Percentiles rank a stretch among this genome's conserved stretches.
phyloP scores from a whole-genome alignment of 2,888 invertebrate species.

The Chloroclystis v-ata region DNA sequence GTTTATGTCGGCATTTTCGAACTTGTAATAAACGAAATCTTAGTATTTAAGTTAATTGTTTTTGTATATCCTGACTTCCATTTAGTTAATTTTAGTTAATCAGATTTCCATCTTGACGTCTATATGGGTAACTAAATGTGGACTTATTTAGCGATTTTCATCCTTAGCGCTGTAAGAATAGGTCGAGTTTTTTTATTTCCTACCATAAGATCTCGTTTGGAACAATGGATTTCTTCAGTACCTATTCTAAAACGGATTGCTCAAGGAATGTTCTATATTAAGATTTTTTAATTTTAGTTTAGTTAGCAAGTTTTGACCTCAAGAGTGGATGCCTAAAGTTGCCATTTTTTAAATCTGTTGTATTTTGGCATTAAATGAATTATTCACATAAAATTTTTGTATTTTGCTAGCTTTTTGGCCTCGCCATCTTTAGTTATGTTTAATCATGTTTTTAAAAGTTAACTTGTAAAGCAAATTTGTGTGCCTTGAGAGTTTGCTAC shows the following conservation, averaged over 20 bases:
- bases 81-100: conserved; percentile 47
- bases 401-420: conserved; percentile 1
- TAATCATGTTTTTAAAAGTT: conserved; percentile 40
- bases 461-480: conserved; percentile 39
- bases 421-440: conserved; percentile 24
- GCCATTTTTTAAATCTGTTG: conserved; percentile 24
- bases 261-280: conserved; percentile 57
- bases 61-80: conserved; percentile 39
- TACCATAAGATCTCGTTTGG: conserved; percentile 50
- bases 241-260: conserved; percentile 43
- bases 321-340: conserved; percentile 16
- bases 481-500: conserved; percentile 61
- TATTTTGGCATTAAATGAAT: conserved; percentile 16
- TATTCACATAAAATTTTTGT: conserved; percentile 13
- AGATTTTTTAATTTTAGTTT: conserved; percentile 24
- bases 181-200: conserved; percentile 41
- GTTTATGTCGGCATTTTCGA: conserved; percentile 15
- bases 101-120: conserved; percentile 28
- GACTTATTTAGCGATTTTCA: conserved; percentile 35
- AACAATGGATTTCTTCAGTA: conserved; percentile 60
- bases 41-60: conserved; percentile 39
- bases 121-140: conserved; percentile 9
- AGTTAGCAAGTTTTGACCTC: conserved; percentile 25
- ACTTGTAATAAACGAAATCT: conserved; percentile 19
- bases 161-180: conserved; percentile 41